Conservation (phyloP, 2,113 vertebrate genomes). For the Lycaon pictus region DNA sequence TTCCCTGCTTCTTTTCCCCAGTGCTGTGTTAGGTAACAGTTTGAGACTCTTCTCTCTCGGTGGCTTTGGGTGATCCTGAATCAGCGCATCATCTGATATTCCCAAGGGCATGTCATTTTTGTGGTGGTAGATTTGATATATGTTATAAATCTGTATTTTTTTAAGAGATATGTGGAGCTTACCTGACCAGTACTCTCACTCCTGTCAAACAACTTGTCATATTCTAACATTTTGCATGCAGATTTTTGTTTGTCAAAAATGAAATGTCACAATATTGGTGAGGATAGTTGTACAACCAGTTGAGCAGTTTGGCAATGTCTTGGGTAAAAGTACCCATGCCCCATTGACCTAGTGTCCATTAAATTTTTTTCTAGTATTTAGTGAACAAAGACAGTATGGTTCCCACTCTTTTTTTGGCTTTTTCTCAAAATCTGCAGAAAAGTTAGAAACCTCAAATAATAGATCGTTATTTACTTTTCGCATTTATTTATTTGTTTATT, state of each 20-base stretch:
- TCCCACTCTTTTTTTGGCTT: not conserved
- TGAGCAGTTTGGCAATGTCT: not conserved
- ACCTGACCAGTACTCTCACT: not conserved
- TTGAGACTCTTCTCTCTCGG: not conserved
- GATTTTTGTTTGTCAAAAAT: constrained; percentile 40
- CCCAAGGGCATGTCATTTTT: not conserved
- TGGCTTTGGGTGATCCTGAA: not conserved
- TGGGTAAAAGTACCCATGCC: not conserved
- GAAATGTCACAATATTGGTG: not conserved
- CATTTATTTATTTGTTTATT: not conserved
- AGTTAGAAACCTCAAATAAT: not conserved
- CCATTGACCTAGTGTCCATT: not conserved
- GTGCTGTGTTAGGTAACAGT: not conserved
- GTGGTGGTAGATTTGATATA: not conserved
- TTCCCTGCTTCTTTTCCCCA: not conserved
- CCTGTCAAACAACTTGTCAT: not conserved
- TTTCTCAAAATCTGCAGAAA: constrained; percentile 22
- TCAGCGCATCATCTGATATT: not conserved
- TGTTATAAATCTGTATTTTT: not conserved
- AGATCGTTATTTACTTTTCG: not conserved
- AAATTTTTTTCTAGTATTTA: not conserved
- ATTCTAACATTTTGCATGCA: not conserved
- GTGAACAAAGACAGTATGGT: not conserved
- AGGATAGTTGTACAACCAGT: not conserved
- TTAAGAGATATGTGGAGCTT: not conserved